Base-by-base conservation (phyloP, 1,140 invertebrate genomes). In the Teleogryllus occipitalis region DNA sequence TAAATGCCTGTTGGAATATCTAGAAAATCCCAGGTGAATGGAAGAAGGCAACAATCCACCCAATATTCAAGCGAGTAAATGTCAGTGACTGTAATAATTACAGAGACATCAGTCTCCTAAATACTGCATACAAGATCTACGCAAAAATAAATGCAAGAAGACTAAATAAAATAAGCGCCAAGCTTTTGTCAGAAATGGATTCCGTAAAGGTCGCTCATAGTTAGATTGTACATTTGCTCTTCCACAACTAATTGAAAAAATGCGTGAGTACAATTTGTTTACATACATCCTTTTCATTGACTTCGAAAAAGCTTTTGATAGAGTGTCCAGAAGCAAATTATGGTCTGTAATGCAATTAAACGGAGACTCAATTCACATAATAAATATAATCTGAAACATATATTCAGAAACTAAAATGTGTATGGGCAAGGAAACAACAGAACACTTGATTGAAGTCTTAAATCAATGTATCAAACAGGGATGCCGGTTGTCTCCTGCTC, bases 261-360 rank as follows among this genome's bases (percentile, higher is more conserved):
- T 54, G 47, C n/a, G 76, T 74, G 74, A 54, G 78, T 10, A 78
- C 83, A 81, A 83, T 83, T 47, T 80, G 85, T 74, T 81, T 39
- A 39, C 1, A 39, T 39, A 39, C 27, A 39, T n/a, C n/a, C n/a
- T 39, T 39, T 39, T 5, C 5, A 84, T 81, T 81, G 84, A 54
- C 80, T 86, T 76, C 82, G 83, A 84, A 85, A 86, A 75, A 7
- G 72, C 75, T 21, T 15, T 72, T 72, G 1, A 72, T 72, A 72
- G 65, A 72, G n/a, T 72, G 2, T 72, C 65, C 27, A 39, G 27
- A 39, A 39, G 27, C 27, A 39, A 39, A 39, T 39, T 39, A 39
- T 39, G 1, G 27, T 39, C 5, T 39, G 27, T 39, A 39, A 39
- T 39, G 27, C 5, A 5, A 39, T 39, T 2, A 39, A 39, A 2